A percentile compares a stretch with the other conserved stretches of the same genome.
Conservation (phyloP, 2,888 invertebrate genomes). For the Lithophane leautieri region DNA sequence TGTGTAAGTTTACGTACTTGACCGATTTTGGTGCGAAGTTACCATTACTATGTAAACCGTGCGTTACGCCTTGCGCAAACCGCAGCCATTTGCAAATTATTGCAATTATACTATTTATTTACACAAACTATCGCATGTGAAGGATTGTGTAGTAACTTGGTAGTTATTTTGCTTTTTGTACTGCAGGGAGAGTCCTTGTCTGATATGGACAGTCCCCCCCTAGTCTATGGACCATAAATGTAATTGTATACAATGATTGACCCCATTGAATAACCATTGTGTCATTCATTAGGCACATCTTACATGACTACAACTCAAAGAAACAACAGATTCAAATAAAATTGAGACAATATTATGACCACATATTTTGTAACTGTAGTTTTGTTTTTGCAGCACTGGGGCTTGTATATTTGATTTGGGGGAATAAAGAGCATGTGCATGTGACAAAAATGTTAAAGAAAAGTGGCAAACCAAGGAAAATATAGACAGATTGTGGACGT, state of each 20-base stretch:
- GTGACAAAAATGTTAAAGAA: not conserved
- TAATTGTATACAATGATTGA: slow-evolving; percentile 5
- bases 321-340: not conserved
- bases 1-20: slow-evolving; percentile 54
- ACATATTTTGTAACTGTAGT: too few relatives aligned
- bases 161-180: slow-evolving; percentile 12
- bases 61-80: slow-evolving; percentile 59
- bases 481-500: not conserved
- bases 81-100: slow-evolving; percentile 60
- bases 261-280: slow-evolving; percentile 12
- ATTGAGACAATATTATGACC: too few relatives aligned
- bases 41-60: slow-evolving; percentile 49
- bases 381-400: too few relatives aligned
- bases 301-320: slow-evolving; percentile 7
- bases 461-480: not conserved
- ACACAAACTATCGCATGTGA: slow-evolving; percentile 57
- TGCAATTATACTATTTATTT: slow-evolving; percentile 61
- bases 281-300: too few relatives aligned
- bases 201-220: slow-evolving; percentile 13
- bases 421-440: not conserved
- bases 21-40: slow-evolving; percentile 56
- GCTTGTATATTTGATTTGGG: not conserved
- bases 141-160: slow-evolving; percentile 50
- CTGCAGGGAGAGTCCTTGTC: not conserved
- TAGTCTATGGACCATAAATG: not conserved